Percentiles rank a stretch among this genome's conserved stretches.
phyloP scores from a whole-genome alignment of 2,113 vertebrate genomes.

The Lontra canadensis region DNA sequence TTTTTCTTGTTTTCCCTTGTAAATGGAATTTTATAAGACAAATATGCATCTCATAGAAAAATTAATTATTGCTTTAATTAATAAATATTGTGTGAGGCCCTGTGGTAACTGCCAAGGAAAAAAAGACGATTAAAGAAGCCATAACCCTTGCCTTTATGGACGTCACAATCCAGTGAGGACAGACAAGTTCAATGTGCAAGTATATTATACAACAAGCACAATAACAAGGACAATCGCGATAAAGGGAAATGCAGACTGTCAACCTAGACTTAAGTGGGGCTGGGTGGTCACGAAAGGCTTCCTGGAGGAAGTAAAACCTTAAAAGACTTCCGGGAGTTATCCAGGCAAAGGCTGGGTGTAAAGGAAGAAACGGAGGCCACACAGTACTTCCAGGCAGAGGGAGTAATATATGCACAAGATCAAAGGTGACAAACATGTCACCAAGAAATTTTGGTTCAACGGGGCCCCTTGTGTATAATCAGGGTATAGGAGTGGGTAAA shows the following conservation, averaged over 20 bases:
- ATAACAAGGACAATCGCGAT: background rate
- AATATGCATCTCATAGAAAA: background rate
- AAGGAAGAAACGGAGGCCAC: background rate
- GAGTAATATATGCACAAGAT: background rate
- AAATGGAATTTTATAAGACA: conserved; percentile 28
- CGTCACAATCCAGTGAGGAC: background rate
- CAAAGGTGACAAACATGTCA: background rate
- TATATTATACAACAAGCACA: background rate
- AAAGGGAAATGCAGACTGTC: background rate
- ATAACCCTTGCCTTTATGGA: background rate
- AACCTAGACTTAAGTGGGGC: background rate
- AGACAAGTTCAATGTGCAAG: background rate
- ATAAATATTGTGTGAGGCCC: background rate
- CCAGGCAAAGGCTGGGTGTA: background rate
- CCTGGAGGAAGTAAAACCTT: background rate
- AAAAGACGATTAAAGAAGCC: background rate
- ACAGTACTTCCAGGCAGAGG: background rate
- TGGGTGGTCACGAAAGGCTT: background rate
- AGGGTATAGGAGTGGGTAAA: background rate
- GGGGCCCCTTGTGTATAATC: background rate
- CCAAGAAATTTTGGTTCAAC: background rate
- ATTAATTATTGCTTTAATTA: conserved; percentile 16
- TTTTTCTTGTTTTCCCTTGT: conserved; percentile 20
- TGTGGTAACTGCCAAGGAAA: background rate
- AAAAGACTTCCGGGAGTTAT: background rate